These are phyloP conservation scores for Pedetes capensis DNA, from an alignment of 2,113 vertebrate species.

Conservation along the genomic window DNA sequence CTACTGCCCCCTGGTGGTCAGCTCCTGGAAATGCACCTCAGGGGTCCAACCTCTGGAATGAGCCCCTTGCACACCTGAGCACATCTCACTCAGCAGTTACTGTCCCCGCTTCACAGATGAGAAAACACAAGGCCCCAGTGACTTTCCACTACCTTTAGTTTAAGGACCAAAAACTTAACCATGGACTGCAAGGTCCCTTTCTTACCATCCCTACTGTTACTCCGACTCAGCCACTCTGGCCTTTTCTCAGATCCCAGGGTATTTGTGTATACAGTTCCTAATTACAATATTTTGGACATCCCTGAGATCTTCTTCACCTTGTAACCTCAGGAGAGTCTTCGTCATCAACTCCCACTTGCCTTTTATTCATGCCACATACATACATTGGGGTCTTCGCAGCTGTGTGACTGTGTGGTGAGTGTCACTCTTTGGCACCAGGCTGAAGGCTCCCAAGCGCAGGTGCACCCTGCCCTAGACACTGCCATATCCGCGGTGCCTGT, in stretches of 20 bases:
- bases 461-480: fast-evolving
- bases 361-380: background rate
- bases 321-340: background rate
- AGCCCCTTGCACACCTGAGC: background rate
- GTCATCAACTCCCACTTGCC: background rate
- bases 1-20: conserved; percentile 66
- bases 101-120: background rate
- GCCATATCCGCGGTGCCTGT: background rate
- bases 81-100: background rate
- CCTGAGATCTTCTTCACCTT: background rate
- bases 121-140: background rate
- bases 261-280: background rate
- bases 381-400: background rate
- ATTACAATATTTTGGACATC: background rate
- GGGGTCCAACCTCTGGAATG: background rate
- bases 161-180: background rate
- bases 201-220: background rate
- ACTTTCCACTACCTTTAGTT: background rate
- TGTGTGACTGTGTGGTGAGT: fast-evolving
- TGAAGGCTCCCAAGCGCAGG: background rate
- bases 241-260: background rate
- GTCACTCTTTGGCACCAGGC: background rate
- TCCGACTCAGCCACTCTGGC: background rate
- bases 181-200: background rate
- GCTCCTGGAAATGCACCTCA: background rate